A percentile compares a stretch with the other conserved stretches of the same genome.
phyloP scores from a whole-genome alignment of 2,888 invertebrate species.

The Beris chalybata region DNA sequence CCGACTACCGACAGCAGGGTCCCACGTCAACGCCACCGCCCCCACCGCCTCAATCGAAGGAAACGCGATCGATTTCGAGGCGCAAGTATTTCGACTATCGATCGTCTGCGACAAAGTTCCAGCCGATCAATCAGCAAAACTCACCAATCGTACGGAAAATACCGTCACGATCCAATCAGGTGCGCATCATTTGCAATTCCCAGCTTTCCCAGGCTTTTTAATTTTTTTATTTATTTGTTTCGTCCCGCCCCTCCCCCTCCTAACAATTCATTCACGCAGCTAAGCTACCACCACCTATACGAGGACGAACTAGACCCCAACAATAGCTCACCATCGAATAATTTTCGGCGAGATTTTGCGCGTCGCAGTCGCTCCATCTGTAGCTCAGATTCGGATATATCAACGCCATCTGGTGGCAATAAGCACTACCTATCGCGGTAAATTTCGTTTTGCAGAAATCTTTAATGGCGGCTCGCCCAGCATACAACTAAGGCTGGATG shows the following conservation, averaged over 20 bases:
- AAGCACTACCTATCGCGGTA: background rate
- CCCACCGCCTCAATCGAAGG: conserved; percentile 29
- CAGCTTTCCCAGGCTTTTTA: too few relatives aligned
- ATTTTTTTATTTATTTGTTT: too few relatives aligned
- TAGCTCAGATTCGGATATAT: conserved; percentile 6
- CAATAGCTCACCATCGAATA: background rate
- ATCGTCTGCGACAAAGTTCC: conserved; percentile 9
- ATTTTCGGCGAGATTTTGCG: background rate
- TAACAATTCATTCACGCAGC: too few relatives aligned
- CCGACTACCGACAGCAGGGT: background rate
- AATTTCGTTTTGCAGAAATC: too few relatives aligned
- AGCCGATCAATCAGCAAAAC: conserved; percentile 21
- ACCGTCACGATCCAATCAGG: conserved; percentile 25
- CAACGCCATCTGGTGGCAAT: background rate
- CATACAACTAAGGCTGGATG: too few relatives aligned
- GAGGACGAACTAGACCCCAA: too few relatives aligned
- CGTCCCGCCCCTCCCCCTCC: too few relatives aligned
- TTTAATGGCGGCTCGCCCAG: too few relatives aligned
- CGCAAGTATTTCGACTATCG: conserved; percentile 39
- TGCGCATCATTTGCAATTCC: background rate
- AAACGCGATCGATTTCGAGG: conserved; percentile 33
- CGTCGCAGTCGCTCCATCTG: background rate
- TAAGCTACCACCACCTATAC: too few relatives aligned
- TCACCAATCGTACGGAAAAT: conserved; percentile 33
- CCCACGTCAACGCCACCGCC: background rate